phyloP scores from a whole-genome alignment of 2,797 vertebrate species.

The Neomorphus geoffroyi region DNA sequence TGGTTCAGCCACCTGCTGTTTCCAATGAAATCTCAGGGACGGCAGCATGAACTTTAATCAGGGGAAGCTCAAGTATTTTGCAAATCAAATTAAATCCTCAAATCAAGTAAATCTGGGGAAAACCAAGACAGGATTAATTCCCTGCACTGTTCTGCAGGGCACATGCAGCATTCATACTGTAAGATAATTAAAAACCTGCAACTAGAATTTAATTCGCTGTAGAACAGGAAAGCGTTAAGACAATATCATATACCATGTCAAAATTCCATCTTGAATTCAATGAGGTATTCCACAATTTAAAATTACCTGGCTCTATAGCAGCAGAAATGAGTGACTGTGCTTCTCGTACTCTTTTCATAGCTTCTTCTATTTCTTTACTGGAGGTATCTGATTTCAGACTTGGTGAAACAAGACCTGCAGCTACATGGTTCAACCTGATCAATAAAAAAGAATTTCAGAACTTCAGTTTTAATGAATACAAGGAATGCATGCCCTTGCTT shows the following conservation, averaged over 20 bases:
- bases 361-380: slow-evolving; percentile 98
- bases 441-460: background rate
- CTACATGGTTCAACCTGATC: slow-evolving; percentile 91
- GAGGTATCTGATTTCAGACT: slow-evolving; percentile 92
- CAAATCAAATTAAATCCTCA: too few species aligned
- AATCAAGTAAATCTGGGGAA: background rate
- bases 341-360: slow-evolving; percentile 98
- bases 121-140: fast-evolving
- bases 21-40: background rate
- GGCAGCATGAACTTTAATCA: background rate
- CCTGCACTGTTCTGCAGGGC: background rate
- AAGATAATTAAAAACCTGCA: background rate
- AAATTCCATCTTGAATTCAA: too few species aligned
- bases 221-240: fast-evolving
- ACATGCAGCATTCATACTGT: background rate
- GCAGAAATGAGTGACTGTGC: slow-evolving; percentile 98
- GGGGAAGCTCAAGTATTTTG: background rate
- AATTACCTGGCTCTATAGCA: slow-evolving; percentile 93
- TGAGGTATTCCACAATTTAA: background rate
- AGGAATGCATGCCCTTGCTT: fast-evolving
- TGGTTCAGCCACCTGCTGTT: background rate
- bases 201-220: fast-evolving
- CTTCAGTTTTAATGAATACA: fast-evolving
- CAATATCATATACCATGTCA: fast-evolving
- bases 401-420: slow-evolving; percentile 89